Percentiles rank a stretch among this genome's conserved stretches.
Conservation (phyloP, 2,888 invertebrate species). For the Caenorhabditis sp. region DNA sequence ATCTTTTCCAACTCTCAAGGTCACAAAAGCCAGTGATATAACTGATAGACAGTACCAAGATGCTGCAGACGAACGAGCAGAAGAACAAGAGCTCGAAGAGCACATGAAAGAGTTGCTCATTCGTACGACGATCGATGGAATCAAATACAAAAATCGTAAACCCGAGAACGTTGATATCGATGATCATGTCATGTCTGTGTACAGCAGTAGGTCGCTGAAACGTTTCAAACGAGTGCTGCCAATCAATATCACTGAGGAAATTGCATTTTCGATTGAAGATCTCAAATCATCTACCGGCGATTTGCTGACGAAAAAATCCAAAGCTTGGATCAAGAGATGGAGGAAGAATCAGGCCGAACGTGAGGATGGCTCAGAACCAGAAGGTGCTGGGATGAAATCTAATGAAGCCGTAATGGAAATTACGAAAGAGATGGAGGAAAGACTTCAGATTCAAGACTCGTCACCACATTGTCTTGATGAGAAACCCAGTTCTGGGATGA, state of each 20-base stretch:
- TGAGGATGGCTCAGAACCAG: no score
- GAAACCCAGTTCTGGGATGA: background rate
- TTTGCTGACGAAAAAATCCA: slow-evolving; percentile 13
- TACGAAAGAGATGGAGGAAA: slow-evolving; percentile 14
- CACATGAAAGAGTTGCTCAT: background rate
- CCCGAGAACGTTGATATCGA: slow-evolving; percentile 53
- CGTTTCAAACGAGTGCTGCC: slow-evolving; percentile 19
- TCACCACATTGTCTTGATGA: background rate
- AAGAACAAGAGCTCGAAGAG: slow-evolving; percentile 11
- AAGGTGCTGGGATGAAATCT: background rate
- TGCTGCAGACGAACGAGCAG: slow-evolving; percentile 14
- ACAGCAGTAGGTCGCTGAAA: slow-evolving; percentile 28
- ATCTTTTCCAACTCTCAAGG: background rate
- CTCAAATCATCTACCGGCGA: no score
- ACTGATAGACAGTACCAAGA: slow-evolving; percentile 15
- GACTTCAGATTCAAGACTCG: background rate
- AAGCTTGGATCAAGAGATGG: slow-evolving; percentile 1
- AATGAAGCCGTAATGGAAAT: background rate
- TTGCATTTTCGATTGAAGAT: background rate
- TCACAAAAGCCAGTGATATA: background rate
- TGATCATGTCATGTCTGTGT: slow-evolving; percentile 28
- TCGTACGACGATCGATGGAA: slow-evolving; percentile 44
- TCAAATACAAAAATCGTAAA: slow-evolving; percentile 14
- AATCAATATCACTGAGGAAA: background rate
- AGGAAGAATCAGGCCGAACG: slow-evolving; percentile 5